Evolutionary conservation across 2,113 vertebrate species (phyloP).

Genomic region (Pitta sordida): DNA sequence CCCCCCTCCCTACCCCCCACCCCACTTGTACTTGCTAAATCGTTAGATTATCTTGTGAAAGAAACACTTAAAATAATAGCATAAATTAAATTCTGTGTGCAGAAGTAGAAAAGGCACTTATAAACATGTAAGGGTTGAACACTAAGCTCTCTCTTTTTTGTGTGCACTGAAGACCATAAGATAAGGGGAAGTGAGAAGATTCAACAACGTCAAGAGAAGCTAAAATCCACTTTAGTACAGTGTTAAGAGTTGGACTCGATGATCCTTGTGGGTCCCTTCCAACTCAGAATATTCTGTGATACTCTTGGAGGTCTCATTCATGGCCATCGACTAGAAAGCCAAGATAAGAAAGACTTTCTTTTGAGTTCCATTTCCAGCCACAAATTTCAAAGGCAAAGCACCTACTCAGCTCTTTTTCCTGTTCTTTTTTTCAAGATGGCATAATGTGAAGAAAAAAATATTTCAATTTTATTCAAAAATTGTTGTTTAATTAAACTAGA

Average conservation of each 20-base stretch:
- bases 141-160: background rate
- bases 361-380: background rate
- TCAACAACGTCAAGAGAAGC: background rate
- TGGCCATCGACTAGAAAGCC: background rate
- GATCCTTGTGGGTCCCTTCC: too few species aligned
- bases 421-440: background rate
- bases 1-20: too few species aligned
- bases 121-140: background rate
- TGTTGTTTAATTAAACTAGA: background rate
- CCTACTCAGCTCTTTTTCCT: background rate
- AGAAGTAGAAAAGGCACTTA: background rate
- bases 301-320: background rate
- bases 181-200: background rate
- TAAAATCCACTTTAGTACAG: too few species aligned
- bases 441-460: background rate
- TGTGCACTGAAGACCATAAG: background rate
- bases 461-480: background rate
- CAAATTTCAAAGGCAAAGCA: background rate
- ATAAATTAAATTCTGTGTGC: background rate
- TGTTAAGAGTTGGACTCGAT: too few species aligned
- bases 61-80: background rate
- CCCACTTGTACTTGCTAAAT: background rate
- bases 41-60: constrained; percentile 9
- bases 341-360: background rate
- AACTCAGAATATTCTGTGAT: too few species aligned